Conservation (phyloP, 2,888 invertebrate genomes). For the Drosophila basisetae region DNA sequence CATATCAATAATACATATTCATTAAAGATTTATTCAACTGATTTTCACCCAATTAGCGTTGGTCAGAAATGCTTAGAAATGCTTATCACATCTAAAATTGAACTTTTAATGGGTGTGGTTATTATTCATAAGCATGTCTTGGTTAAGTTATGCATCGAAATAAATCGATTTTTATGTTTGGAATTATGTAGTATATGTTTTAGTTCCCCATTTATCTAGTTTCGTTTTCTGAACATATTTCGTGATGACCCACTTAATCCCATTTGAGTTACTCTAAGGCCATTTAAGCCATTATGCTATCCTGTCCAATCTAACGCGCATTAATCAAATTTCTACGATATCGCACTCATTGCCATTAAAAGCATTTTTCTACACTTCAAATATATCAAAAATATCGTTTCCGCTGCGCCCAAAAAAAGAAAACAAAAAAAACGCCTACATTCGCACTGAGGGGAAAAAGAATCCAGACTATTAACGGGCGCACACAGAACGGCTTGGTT, state of each 20-base stretch:
- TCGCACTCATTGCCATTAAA: slow-evolving; percentile 40
- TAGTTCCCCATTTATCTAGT: not conserved
- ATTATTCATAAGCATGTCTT: not conserved
- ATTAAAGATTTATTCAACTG: slow-evolving; percentile 5
- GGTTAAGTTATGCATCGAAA: not conserved
- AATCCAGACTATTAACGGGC: slow-evolving; percentile 56
- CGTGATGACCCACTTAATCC: slow-evolving; percentile 2
- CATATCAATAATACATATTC: slow-evolving; percentile 1
- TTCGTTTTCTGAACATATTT: not conserved
- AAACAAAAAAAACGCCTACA: slow-evolving; percentile 33
- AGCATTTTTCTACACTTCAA: slow-evolving; percentile 45
- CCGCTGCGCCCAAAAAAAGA: slow-evolving; percentile 29
- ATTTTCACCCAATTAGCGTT: slow-evolving; percentile 23
- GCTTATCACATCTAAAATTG: not conserved
- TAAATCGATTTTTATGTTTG: not conserved
- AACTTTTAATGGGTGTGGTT: not conserved
- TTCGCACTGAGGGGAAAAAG: slow-evolving; percentile 7
- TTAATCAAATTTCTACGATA: slow-evolving; percentile 59
- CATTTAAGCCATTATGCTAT: slow-evolving; percentile 32
- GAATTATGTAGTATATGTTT: not conserved
- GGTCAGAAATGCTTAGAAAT: not conserved
- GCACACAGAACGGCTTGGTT: slow-evolving; percentile 50
- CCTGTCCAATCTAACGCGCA: slow-evolving; percentile 52
- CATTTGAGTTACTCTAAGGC: slow-evolving; percentile 3
- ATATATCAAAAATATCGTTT: slow-evolving; percentile 32